A percentile compares a stretch with the other conserved stretches of the same genome.
phyloP scores from a whole-genome alignment of 2,888 invertebrate species.

The Keiferia lycopersicella region DNA sequence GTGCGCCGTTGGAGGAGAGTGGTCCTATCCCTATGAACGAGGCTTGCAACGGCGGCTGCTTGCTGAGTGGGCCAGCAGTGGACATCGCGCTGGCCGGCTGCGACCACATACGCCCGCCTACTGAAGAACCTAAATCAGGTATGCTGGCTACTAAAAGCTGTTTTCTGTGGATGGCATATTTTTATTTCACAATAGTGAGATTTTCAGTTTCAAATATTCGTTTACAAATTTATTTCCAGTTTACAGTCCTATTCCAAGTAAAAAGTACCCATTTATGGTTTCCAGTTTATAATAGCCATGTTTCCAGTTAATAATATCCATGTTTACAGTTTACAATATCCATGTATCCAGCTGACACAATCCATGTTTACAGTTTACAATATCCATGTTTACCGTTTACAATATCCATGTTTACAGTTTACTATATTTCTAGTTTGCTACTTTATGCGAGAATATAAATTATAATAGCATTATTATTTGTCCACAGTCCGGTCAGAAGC shows the following conservation, averaged over 20 bases:
- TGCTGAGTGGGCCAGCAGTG: conserved; percentile 77
- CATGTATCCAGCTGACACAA: neutral
- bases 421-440: too few species aligned
- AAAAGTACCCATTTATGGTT: neutral
- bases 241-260: neutral
- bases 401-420: neutral
- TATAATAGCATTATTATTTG: neutral
- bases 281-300: neutral
- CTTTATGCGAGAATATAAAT: too few species aligned
- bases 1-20: conserved; percentile 83
- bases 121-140: conserved; percentile 77
- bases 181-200: too few species aligned
- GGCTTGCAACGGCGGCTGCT: conserved; percentile 77
- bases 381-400: neutral
- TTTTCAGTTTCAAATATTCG: too few species aligned
- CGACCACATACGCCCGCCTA: conserved; percentile 84
- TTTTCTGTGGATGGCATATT: too few species aligned
- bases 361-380: neutral
- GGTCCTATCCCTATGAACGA: conserved; percentile 52
- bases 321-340: neutral
- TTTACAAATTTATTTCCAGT: neutral
- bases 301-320: neutral
- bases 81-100: conserved; percentile 78
- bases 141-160: conserved; percentile 16
- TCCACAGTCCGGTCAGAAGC: conserved; percentile 61